Evolutionary conservation across 2,113 vertebrate species (phyloP).

Genomic region (Oncorhynchus keta): DNA sequence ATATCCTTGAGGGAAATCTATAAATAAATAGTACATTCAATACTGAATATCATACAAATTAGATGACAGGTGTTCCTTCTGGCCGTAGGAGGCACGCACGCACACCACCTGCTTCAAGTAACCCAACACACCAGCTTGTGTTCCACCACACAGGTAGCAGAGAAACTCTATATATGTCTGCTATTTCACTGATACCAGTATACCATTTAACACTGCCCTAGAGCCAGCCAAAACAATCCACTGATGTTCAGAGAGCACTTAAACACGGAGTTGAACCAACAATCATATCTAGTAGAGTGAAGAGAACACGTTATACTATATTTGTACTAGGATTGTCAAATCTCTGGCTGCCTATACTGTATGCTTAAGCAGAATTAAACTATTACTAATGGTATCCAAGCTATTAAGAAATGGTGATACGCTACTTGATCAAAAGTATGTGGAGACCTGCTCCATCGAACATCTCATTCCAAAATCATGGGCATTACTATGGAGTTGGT

Average conservation of each 20-base stretch:
- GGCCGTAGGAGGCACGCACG: background rate
- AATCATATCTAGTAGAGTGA: no score
- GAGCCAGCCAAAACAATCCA: conserved; percentile 15
- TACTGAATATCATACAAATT: background rate
- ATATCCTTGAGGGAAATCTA: conserved; percentile 25
- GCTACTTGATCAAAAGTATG: no score
- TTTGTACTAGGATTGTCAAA: no score
- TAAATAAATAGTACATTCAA: background rate
- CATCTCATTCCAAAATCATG: no score
- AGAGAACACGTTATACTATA: no score
- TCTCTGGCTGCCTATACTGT: no score
- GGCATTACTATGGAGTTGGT: no score
- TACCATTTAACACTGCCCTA: conserved; percentile 4
- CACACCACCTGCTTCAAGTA: conserved; percentile 2
- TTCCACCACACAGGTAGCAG: conserved; percentile 5
- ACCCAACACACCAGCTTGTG: conserved; percentile 32
- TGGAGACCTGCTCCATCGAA: no score
- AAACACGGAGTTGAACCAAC: background rate
- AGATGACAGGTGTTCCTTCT: background rate
- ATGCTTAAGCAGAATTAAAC: no score
- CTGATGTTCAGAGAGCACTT: conserved; percentile 10
- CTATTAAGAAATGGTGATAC: no score
- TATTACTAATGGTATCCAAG: no score
- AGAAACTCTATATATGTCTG: background rate
- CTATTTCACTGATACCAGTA: conserved; percentile 33